Conservation (phyloP, 2,797 vertebrate genomes). For the Poeciliopsis paucimaculata region DNA sequence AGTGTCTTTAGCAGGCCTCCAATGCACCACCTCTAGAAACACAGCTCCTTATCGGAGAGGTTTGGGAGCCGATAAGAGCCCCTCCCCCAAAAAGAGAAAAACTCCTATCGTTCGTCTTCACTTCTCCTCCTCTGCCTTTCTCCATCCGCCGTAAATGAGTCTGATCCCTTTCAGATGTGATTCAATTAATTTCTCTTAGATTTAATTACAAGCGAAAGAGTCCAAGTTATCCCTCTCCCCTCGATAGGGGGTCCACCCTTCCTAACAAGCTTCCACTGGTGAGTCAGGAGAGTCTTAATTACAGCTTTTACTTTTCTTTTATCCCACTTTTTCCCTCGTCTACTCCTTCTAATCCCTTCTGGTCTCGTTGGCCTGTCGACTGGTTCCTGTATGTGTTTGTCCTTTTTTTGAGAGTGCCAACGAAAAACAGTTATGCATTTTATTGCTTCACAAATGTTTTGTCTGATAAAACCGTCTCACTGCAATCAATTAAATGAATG, state of each 20-base stretch:
- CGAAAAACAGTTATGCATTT: conserved; percentile 40
- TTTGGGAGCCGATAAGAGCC: conserved; percentile 75
- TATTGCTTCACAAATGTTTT: conserved; percentile 26
- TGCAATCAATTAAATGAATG: background rate
- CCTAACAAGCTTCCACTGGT: conserved; percentile 81
- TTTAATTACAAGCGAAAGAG: conserved; percentile 85
- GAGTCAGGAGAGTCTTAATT: conserved; percentile 83
- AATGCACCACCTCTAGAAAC: conserved; percentile 71
- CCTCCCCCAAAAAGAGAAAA: conserved; percentile 30
- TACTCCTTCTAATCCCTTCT: conserved; percentile 55
- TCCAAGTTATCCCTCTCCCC: conserved; percentile 81
- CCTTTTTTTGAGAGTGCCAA: conserved; percentile 39
- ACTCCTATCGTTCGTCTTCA: conserved; percentile 42
- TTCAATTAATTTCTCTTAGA: conserved; percentile 87
- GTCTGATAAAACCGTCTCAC: conserved; percentile 10
- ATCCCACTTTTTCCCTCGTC: conserved; percentile 69
- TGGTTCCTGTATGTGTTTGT: conserved; percentile 39
- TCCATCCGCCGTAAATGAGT: conserved; percentile 79
- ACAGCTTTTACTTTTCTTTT: conserved; percentile 81
- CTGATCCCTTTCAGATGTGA: conserved; percentile 85
- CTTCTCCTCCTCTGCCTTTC: conserved; percentile 72
- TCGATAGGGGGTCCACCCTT: conserved; percentile 78
- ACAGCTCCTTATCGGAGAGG: conserved; percentile 75
- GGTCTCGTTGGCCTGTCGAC: conserved; percentile 47
- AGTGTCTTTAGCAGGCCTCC: conserved; percentile 79